Evolutionary conservation across 92 coral and sea anemone genomes (phyloP).

Genomic region (Parazoanthus darwini): DNA sequence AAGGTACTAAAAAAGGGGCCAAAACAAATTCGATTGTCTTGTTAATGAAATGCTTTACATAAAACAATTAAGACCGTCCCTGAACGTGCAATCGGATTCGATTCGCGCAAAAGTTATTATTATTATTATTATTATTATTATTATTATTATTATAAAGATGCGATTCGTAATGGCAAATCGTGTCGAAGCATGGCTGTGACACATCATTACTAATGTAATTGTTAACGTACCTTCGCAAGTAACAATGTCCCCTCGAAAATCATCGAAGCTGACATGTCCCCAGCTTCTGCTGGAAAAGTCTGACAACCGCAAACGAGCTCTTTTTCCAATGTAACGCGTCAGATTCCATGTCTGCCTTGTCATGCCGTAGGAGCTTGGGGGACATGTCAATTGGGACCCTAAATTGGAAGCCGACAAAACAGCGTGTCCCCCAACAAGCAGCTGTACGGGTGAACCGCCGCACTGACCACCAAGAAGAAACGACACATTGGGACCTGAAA

Average conservation of each 20-base stretch:
- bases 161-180: background rate
- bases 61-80: no score
- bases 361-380: background rate
- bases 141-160: background rate
- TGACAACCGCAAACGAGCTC: background rate
- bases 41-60: no score
- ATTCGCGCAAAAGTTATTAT: no score
- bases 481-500: conserved; percentile 11
- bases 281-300: conserved; percentile 18
- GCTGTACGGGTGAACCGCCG: background rate
- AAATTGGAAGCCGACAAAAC: background rate
- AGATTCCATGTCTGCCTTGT: background rate
- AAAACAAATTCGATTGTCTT: no score
- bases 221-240: background rate
- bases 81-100: no score
- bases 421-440: background rate
- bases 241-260: conserved; percentile 21
- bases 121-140: no score
- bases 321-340: background rate
- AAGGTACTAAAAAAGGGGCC: no score
- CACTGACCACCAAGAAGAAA: conserved; percentile 13
- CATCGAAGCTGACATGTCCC: conserved; percentile 18
- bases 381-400: background rate
- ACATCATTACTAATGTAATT: no score
- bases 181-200: no score